Base-by-base conservation (phyloP, 2,888 invertebrate species). In the Carcina quercana region DNA sequence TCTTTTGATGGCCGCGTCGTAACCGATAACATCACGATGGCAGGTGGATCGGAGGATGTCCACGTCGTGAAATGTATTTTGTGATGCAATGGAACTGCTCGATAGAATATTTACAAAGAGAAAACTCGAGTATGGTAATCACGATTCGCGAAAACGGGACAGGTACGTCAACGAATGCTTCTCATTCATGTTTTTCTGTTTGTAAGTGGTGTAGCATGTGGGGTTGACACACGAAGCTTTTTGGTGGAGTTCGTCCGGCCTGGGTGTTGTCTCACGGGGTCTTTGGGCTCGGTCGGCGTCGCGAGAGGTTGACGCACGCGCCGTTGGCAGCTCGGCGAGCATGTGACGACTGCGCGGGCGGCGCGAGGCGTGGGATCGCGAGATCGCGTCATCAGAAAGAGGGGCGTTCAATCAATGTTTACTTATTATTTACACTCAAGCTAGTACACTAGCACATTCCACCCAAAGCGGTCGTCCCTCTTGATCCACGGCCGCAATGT, bases 31-130 rank as follows among this genome's bases (percentile, higher is more conserved):
- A 36, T 33, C 53, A 60, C 49, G 42, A 70, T 65, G 60, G 46
- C 47, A 50, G 42, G 37, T 36, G 54, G 55, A 46, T 40, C 40
- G 38, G 45, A 50, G 43, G 37, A 55, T 47, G 56, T 58, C 48
- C 53, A 61, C 58, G 49, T 49, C 44, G 53, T 74, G 65, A 74
- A 57, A 70, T 65, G 64, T 51, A 58, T 57, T 50, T 50, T 55
- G 52, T 66, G 59, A 74, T 51, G 85, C 78, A 73, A 92, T 92
- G 92, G 90, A 91, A 83, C 85, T 92, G 75, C 86, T 92, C 68
- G 89, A 90, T 65, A 91, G 90, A 86, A 74, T 92, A 51, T 89
- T 91, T 76, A 83, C 86, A 69, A 89, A 87, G 73, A 86, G 85
- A 82, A 82, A 85, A 71, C 67, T 80, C 50, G 61, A 75, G 56